Percentiles rank a stretch among this genome's conserved stretches.
Evolutionary conservation across 2,113 vertebrate genomes (phyloP).

Genomic region (Tetrao urogallus): DNA sequence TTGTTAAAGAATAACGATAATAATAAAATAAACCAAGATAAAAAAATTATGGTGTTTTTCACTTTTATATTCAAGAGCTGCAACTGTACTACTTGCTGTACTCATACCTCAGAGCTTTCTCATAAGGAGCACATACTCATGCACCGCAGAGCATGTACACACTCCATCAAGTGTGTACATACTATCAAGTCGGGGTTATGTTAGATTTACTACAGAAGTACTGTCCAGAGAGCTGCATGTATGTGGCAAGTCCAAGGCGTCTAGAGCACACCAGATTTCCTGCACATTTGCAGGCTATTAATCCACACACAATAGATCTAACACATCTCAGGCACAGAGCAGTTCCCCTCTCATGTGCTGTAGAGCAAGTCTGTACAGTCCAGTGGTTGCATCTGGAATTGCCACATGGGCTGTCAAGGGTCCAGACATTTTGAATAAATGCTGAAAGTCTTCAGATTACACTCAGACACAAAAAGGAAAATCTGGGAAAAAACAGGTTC

Average conservation of each 20-base stretch:
- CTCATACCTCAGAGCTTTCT: not conserved
- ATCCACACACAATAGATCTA: not conserved
- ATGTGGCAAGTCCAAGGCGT: not conserved
- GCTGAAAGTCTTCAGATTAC: not conserved
- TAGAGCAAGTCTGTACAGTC: not conserved
- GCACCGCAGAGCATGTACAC: not conserved
- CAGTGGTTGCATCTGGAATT: not conserved
- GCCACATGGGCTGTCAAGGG: not conserved
- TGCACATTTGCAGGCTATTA: not conserved
- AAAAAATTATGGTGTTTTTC: not conserved
- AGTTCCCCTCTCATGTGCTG: not conserved
- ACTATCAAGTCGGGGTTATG: not conserved
- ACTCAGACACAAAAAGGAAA: not conserved
- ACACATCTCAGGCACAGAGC: not conserved
- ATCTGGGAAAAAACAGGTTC: not conserved
- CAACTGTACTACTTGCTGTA: not conserved
- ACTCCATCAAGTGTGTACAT: fast-evolving
- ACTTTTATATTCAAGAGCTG: not conserved
- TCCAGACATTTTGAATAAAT: not conserved
- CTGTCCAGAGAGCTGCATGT: not conserved
- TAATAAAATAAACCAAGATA: not conserved
- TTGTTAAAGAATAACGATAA: not conserved
- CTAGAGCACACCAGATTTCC: not conserved
- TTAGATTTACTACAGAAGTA: not conserved
- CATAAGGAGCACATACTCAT: not conserved